Percentiles rank a stretch among this genome's conserved stretches.
phyloP scores from a whole-genome alignment of 2,113 vertebrate genomes.

The Microtus richardsoni region DNA sequence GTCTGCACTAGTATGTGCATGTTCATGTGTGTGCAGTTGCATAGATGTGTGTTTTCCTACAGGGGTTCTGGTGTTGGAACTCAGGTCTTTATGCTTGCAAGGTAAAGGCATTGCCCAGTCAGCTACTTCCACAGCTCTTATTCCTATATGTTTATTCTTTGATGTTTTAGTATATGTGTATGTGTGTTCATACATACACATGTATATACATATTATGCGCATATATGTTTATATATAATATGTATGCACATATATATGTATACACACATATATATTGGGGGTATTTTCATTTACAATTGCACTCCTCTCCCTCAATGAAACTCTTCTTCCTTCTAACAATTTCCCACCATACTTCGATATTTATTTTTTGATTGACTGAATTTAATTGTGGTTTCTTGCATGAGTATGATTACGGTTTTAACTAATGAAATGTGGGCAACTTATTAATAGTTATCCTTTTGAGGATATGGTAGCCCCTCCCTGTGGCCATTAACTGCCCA shows the following conservation, averaged over 20 bases:
- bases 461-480: not conserved
- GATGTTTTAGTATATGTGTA: not conserved
- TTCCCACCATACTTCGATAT: not conserved
- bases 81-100: not conserved
- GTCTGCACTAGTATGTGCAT: not conserved
- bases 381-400: not conserved
- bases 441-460: no score
- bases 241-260: fast-evolving
- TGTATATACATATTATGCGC: not conserved
- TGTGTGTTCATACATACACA: not conserved
- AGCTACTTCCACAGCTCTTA: not conserved
- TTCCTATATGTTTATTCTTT: not conserved
- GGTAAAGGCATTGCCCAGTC: not conserved
- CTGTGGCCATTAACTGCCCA: not conserved
- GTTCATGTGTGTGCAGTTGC: not conserved
- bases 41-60: not conserved
- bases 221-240: not conserved
- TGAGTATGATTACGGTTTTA: not conserved
- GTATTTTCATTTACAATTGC: not conserved
- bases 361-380: not conserved
- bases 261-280: not conserved
- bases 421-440: not conserved
- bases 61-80: not conserved
- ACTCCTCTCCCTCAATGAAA: not conserved
- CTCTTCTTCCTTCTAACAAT: no score